Percentiles rank a stretch among this genome's conserved stretches.
phyloP scores from a whole-genome alignment of 2,113 vertebrate genomes.

The Chrysochloris asiatica region DNA sequence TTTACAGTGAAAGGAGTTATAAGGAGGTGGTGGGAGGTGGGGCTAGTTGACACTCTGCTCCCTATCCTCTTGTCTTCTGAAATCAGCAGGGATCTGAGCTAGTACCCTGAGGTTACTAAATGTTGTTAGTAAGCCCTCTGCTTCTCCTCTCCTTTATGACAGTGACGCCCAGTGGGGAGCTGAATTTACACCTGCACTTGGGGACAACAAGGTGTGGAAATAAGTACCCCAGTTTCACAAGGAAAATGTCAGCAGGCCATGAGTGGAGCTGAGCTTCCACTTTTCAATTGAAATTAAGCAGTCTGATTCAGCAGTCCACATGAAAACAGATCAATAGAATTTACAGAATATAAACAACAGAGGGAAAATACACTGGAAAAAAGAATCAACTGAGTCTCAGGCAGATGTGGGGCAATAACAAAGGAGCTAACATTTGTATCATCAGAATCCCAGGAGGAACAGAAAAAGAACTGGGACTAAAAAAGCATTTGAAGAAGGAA shows the following conservation, averaged over 20 bases:
- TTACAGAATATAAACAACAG: background rate
- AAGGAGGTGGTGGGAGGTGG: background rate
- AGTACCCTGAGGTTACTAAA: background rate
- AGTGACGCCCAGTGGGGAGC: background rate
- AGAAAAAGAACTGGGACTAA: background rate
- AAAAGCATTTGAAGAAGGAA: background rate
- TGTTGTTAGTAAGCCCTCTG: background rate
- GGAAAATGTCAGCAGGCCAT: background rate
- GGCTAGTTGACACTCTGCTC: background rate
- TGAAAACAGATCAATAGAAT: background rate
- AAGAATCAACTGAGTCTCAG: background rate
- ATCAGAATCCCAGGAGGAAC: background rate
- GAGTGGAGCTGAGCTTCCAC: background rate
- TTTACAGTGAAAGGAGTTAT: background rate
- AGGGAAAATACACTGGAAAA: background rate
- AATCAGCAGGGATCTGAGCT: background rate
- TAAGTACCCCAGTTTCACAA: background rate
- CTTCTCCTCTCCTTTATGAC: background rate
- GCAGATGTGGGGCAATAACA: background rate
- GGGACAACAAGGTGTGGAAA: background rate
- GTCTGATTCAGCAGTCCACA: background rate
- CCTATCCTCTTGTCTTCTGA: too few relatives aligned
- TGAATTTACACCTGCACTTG: background rate
- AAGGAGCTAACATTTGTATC: background rate
- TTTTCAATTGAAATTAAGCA: background rate